Conservation (phyloP, 2,797 vertebrate species). For the Alcedo atthis region DNA sequence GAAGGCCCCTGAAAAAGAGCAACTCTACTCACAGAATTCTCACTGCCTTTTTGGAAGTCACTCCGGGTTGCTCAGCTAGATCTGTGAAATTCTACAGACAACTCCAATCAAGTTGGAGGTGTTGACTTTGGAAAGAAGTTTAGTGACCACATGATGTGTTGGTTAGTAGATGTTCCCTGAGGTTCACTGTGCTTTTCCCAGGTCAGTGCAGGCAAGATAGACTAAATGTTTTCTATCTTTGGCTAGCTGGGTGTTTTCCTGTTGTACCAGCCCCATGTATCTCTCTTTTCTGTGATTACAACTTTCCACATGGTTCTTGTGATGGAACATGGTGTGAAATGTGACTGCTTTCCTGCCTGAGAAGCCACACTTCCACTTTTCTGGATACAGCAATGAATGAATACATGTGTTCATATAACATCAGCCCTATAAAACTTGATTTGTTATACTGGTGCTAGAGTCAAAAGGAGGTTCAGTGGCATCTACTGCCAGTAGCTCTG, state of each 20-base stretch:
- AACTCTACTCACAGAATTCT: neutral
- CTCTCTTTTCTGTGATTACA: neutral
- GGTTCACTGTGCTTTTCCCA: neutral
- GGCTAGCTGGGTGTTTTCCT: neutral
- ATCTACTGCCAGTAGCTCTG: neutral
- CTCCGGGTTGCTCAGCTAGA: neutral
- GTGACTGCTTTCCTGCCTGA: neutral
- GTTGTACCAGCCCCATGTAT: neutral
- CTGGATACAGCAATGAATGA: neutral
- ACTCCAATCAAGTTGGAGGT: neutral
- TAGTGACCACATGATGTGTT: accelerated
- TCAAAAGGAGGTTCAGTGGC: neutral
- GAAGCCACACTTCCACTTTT: accelerated
- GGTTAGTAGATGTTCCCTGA: neutral
- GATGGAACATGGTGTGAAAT: neutral
- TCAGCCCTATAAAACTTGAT: neutral
- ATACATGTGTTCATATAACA: neutral
- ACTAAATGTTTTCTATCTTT: neutral
- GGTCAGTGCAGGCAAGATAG: too few species aligned
- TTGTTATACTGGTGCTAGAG: neutral
- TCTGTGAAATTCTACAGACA: neutral
- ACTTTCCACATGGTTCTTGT: neutral
- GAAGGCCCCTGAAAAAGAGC: neutral
- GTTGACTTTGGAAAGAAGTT: neutral
- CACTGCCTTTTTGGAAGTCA: neutral